Conservation (phyloP, 2,888 invertebrate genomes). For the Spilarctia lutea region DNA sequence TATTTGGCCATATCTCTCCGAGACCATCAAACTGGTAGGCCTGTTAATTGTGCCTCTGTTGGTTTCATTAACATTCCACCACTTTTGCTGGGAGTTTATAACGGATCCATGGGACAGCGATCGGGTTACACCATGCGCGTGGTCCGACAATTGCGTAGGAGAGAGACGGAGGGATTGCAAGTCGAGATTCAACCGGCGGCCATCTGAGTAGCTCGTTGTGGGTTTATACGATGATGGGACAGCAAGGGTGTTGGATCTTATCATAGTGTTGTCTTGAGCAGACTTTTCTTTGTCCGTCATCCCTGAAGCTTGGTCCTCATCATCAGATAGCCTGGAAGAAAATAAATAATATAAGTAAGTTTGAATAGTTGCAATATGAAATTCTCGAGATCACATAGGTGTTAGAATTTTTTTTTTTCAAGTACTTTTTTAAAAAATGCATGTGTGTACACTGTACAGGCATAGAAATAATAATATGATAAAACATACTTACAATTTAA, state of each 20-base stretch:
- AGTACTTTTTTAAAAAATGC: neutral
- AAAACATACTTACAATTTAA: too few species aligned
- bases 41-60: constrained; percentile 78
- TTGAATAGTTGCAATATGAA: neutral
- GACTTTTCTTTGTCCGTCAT: constrained; percentile 84
- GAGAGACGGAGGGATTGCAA: constrained; percentile 75
- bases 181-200: constrained; percentile 75
- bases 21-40: constrained; percentile 87
- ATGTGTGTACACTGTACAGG: neutral
- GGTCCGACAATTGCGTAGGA: constrained; percentile 75
- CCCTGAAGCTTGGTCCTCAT: constrained; percentile 84
- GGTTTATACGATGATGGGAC: constrained; percentile 83
- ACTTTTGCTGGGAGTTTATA: constrained; percentile 81
- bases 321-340: constrained; percentile 78
- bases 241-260: constrained; percentile 83
- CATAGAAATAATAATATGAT: too few species aligned
- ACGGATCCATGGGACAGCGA: constrained; percentile 89
- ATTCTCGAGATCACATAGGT: too few species aligned
- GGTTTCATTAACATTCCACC: constrained; percentile 84
- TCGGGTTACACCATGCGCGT: constrained; percentile 84
- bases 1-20: constrained; percentile 79
- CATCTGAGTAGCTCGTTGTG: constrained; percentile 71
- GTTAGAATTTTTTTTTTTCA: too few species aligned
- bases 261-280: constrained; percentile 82
- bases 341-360: neutral